Conservation (phyloP, 92 coral and sea anemone species). For the Anthopleura xanthogrammica region DNA sequence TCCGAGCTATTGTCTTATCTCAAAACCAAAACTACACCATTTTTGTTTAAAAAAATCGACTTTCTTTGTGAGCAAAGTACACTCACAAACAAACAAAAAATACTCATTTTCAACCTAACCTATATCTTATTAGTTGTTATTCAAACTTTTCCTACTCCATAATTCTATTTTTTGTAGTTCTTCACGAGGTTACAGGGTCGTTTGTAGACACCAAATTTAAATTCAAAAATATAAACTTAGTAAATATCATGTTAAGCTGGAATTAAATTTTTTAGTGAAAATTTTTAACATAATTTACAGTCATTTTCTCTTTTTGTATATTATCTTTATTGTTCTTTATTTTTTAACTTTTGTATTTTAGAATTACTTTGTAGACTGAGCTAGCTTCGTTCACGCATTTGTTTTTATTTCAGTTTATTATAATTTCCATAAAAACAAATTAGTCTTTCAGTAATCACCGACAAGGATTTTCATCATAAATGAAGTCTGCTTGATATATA, state of each 20-base stretch:
- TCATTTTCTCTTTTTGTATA: neutral
- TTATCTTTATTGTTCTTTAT: neutral
- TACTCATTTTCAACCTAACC: too few relatives aligned
- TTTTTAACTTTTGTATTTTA: neutral
- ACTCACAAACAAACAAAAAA: too few relatives aligned
- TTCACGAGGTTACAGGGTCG: too few relatives aligned
- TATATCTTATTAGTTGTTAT: too few relatives aligned
- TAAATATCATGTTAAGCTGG: too few relatives aligned
- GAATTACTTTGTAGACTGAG: neutral
- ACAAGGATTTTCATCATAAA: neutral
- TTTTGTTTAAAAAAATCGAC: neutral
- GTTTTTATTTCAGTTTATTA: neutral
- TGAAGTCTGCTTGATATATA: neutral
- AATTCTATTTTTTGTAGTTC: too few relatives aligned
- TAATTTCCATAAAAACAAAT: neutral
- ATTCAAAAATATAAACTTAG: too few relatives aligned
- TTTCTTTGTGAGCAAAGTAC: neutral
- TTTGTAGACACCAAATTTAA: too few relatives aligned
- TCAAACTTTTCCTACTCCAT: too few relatives aligned
- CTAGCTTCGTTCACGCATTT: neutral
- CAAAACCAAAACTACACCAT: neutral
- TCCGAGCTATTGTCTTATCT: neutral
- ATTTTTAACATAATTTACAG: neutral
- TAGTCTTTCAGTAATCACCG: neutral
- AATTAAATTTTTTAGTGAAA: too few relatives aligned